Conservation (phyloP, 2,113 vertebrate species). For the Tragulus kanchil region DNA sequence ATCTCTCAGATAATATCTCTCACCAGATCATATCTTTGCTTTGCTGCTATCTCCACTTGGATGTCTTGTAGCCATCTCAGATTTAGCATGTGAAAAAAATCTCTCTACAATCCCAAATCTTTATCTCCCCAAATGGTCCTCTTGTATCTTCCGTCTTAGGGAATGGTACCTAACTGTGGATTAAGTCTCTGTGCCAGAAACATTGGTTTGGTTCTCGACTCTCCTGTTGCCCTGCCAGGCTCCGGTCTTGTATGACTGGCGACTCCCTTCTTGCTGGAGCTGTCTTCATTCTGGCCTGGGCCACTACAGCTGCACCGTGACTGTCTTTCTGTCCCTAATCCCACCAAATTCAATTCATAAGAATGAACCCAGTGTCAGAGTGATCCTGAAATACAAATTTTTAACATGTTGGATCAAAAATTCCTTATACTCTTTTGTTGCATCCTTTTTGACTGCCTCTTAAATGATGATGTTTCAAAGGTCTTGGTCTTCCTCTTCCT, state of each 20-base stretch:
- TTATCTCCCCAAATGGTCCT: not conserved
- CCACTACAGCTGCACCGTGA: not conserved
- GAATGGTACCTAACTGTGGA: not conserved
- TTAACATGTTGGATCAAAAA: no score
- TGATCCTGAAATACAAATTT: slow-evolving; percentile 4
- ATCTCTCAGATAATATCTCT: not conserved
- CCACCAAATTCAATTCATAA: not conserved
- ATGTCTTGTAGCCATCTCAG: not conserved
- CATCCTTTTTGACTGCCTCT: not conserved
- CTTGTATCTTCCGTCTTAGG: not conserved
- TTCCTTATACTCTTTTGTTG: not conserved
- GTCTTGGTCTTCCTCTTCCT: not conserved
- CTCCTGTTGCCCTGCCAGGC: not conserved
- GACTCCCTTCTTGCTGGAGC: not conserved
- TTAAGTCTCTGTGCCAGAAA: slow-evolving; percentile 31
- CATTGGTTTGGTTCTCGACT: not conserved
- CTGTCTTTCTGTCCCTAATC: not conserved
- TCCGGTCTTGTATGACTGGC: no score
- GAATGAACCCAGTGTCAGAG: not conserved
- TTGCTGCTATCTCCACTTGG: not conserved
- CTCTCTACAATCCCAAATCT: not conserved
- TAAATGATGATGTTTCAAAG: not conserved
- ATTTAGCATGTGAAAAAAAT: not conserved
- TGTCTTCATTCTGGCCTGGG: not conserved
- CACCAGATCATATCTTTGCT: not conserved